These are phyloP conservation scores for Ia io DNA, from an alignment of 2,113 vertebrate species.

Conservation along the genomic window DNA sequence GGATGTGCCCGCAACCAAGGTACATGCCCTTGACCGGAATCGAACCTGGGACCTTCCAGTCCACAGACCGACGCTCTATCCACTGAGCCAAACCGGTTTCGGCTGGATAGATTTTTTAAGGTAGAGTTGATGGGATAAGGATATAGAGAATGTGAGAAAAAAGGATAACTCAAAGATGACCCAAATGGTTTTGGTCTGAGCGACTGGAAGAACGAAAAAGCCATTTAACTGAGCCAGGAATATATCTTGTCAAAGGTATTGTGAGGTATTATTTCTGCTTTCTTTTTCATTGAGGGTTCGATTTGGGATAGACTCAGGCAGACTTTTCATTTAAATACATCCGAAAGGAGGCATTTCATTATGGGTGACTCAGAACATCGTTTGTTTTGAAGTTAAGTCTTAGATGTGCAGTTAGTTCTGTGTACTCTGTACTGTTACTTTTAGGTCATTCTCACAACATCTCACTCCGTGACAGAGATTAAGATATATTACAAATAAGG, in stretches of 20 bases:
- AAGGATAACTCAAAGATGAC: not conserved
- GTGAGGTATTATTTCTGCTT: conserved; percentile 7
- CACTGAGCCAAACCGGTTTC: too few species aligned
- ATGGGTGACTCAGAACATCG: conserved; percentile 12
- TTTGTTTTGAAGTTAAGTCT: conserved; percentile 41
- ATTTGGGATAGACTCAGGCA: conserved; percentile 33
- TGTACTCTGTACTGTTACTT: not conserved
- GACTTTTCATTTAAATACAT: conserved; percentile 11
- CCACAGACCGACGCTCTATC: too few species aligned
- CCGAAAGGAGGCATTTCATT: conserved; percentile 21
- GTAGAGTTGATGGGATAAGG: not conserved
- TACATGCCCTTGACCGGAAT: too few species aligned
- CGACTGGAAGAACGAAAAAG: conserved; percentile 8
- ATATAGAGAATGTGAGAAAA: not conserved
- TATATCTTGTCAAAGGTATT: not conserved
- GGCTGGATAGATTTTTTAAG: not conserved
- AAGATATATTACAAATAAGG: not conserved
- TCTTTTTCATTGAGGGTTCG: conserved; percentile 14
- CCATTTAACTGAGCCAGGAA: not conserved
- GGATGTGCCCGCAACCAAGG: too few species aligned
- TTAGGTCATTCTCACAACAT: not conserved
- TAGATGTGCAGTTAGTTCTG: not conserved
- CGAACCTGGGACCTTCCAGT: too few species aligned
- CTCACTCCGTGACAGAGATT: not conserved
- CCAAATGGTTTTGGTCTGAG: conserved; percentile 24